Evolutionary conservation across 2,113 vertebrate species (phyloP).

Genomic region (Strix aluco): DNA sequence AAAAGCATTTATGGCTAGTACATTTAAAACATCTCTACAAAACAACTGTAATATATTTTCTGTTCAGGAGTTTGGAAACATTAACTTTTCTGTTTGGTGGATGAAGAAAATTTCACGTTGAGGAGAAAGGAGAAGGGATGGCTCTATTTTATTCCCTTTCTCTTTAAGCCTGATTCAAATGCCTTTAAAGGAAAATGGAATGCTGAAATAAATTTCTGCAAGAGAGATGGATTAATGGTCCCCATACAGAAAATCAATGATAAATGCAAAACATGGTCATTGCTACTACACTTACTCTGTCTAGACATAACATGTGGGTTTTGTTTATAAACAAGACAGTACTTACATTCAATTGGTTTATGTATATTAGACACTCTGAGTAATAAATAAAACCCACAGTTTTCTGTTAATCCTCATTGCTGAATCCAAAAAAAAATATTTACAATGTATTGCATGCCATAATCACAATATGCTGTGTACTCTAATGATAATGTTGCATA

Average conservation of each 20-base stretch:
- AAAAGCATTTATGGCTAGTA: background rate
- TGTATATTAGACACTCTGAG: background rate
- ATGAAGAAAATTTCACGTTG: background rate
- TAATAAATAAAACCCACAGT: background rate
- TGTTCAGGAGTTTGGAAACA: background rate
- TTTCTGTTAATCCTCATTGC: background rate
- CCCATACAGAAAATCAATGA: background rate
- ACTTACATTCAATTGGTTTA: background rate
- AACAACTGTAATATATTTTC: background rate
- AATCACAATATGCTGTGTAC: background rate
- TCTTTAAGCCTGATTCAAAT: background rate
- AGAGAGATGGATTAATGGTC: background rate
- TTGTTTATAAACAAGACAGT: background rate
- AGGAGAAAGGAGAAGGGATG: background rate
- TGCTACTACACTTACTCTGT: background rate
- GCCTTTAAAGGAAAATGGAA: background rate
- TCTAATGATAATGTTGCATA: background rate
- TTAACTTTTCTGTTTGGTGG: background rate
- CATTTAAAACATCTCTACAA: background rate
- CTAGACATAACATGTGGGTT: background rate
- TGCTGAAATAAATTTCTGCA: background rate
- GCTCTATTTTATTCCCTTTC: background rate
- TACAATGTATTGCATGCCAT: background rate
- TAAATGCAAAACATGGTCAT: background rate
- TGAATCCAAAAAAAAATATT: background rate